phyloP scores from a whole-genome alignment of 2,797 vertebrate genomes.

The Protonibea diacanthus region DNA sequence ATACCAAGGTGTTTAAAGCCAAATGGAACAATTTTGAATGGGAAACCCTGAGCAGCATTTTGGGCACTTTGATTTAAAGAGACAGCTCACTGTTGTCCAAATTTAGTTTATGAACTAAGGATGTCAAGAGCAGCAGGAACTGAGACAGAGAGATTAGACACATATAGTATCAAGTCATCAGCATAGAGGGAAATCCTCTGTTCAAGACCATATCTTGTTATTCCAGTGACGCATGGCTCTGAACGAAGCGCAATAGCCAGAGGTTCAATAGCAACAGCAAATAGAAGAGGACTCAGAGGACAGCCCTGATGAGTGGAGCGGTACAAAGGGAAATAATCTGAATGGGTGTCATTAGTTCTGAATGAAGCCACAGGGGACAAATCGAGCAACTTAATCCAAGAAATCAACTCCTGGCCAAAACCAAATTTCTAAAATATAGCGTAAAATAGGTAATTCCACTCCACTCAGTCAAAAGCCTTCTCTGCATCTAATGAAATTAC shows the following conservation, averaged over 20 bases:
- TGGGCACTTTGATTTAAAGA: not conserved
- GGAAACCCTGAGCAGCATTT: not conserved
- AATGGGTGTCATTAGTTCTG: not conserved
- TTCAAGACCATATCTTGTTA: not conserved
- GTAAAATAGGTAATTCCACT: not conserved
- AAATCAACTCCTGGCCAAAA: not conserved
- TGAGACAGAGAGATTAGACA: no score
- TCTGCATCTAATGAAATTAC: not conserved
- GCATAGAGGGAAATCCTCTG: no score
- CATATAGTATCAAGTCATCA: no score
- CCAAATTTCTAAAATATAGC: not conserved
- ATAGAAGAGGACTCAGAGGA: no score
- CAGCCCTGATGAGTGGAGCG: not conserved
- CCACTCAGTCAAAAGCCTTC: not conserved
- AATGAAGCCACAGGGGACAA: not conserved
- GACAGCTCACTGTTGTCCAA: not conserved
- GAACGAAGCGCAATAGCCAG: no score
- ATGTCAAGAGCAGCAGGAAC: not conserved
- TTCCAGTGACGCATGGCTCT: no score
- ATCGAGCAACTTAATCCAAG: not conserved
- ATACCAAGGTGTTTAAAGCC: no score
- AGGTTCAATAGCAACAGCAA: no score
- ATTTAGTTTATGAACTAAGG: not conserved
- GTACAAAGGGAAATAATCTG: not conserved
- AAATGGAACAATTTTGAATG: no score